Evolutionary conservation across 2,888 invertebrate genomes (phyloP), one percentile per base, ranked within the genome.

Genomic region (Incurvaria masculella): DNA sequence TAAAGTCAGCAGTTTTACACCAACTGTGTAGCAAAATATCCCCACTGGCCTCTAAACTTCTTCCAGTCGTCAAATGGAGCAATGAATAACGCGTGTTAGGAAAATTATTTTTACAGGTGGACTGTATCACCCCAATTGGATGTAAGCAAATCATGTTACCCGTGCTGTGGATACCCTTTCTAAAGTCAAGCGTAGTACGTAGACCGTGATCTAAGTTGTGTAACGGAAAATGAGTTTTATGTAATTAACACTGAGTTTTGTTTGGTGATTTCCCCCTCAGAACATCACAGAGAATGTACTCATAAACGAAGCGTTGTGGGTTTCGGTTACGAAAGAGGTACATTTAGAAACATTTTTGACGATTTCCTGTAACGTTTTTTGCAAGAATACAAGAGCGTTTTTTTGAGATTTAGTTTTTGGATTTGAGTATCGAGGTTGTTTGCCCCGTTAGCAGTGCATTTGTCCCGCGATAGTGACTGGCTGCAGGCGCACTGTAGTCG

Each of bases 231-330:
- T n/a, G 38, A 42, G 21, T 43, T 47, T 16, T 47, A 14, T 47
- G 19, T 21, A 44, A 1, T 61, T 63, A 68, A 63, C 71, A 62
- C 66, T 59, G 70, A 66, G 62, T 75, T 75, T 78, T 78, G 68
- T 78, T 78, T 78, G 69, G 71, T 73, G 72, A 71, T 84, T 82
- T 87, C 83, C 83, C n/a, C 84, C 85, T 82, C 91, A 94, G 94
- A 94, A 94, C 85, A 91, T 94, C 88, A 93, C 92, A 83, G 91
- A 93, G 87, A 88, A 91, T 84, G 88, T 92, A 81, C 91, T 93
- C 84, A 86, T 93, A 84, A 94, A 93, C 84, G 92, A 93, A 85
- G 91, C 91, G 72, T 88, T 89, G 82, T 93, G 93, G 93, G 90
- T 91, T 81, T 87, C 88, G 79, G 87, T 90, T 81, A 91, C 91